Base-by-base conservation (phyloP, 2,113 vertebrate species). In the Eptesicus fuscus region DNA sequence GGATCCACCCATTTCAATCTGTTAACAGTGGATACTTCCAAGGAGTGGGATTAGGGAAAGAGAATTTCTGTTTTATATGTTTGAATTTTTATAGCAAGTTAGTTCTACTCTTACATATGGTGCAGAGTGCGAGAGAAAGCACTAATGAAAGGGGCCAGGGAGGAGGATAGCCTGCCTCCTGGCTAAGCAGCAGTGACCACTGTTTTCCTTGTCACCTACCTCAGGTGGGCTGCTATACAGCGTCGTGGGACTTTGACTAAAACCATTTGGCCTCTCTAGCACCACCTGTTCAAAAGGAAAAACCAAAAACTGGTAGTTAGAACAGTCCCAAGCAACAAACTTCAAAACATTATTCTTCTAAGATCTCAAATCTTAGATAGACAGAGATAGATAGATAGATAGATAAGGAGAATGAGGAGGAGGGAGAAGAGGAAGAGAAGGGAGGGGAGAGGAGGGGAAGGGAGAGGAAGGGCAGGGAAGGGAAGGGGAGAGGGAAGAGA, bases 201-300 rank as follows among this genome's bases (percentile, higher is more conserved):
- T 8, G 10, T 32, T 17, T 4, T 74, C 30, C 1, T 3, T 0
- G 23, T 65, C 4, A 96, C 97, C 0, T 83, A 98, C 98, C 97
- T 98, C 92, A 18, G 95, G 77, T 16, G 83, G n/a, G 4, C 82
- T 83, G 0, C 71, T 82, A 0, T 30, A 61, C 13, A 88, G 89
- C 14, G 83, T 12, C 4, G 56, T 37, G 0, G 97, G 69, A 56
- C 73, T 77, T 16, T 56, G 51, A 83, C 90, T 97, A 69, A 96
- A 97, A 79, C 98, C 98, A 8, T 98, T 98, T 42, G 97, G 96
- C 71, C 97, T 91, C 6, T 98, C 98, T n/a, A 97, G 30, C 5
- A 88, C 10, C 1, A 96, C 90, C 98, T 98, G 32, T 4, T 22
- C 0, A 80, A 90, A 69, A 18, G 70, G 71, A 32, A 22, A 32